Conservation (phyloP, 2,113 vertebrate species). For the Scatophagus argus region DNA sequence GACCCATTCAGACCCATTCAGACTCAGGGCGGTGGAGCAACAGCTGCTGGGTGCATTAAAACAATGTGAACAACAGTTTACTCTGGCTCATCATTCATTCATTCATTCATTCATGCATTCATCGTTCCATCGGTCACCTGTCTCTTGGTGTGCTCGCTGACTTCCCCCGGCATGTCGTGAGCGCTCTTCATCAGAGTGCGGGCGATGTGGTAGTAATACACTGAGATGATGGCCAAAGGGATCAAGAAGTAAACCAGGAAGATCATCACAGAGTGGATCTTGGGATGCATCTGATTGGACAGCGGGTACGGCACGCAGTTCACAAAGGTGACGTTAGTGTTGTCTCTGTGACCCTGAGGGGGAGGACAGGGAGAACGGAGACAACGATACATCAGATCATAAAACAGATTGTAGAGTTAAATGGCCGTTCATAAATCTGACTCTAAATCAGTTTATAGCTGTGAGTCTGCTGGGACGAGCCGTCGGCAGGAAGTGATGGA, state of each 20-base stretch:
- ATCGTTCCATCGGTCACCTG: conserved; percentile 91
- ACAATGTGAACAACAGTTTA: too few species aligned
- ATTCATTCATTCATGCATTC: neutral
- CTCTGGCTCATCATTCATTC: neutral
- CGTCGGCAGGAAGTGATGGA: conserved; percentile 27
- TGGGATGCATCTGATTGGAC: conserved; percentile 91
- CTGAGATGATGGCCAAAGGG: conserved; percentile 91
- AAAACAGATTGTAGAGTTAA: conserved; percentile 1
- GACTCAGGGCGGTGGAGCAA: too few species aligned
- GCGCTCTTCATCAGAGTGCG: conserved; percentile 92
- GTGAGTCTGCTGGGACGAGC: neutral
- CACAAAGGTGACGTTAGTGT: conserved; percentile 86
- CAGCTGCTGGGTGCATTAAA: too few species aligned
- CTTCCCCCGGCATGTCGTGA: conserved; percentile 93
- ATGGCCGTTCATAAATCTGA: conserved; percentile 5
- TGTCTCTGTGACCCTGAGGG: conserved; percentile 82
- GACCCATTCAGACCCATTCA: too few species aligned
- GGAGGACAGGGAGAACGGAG: neutral
- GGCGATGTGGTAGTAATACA: conserved; percentile 96
- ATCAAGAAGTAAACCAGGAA: conserved; percentile 95
- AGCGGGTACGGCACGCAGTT: conserved; percentile 94
- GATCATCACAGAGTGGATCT: conserved; percentile 94
- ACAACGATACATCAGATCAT: neutral
- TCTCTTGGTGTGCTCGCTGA: conserved; percentile 92
- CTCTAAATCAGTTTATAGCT: neutral